These are phyloP conservation scores for Heterotilapia buettikoferi DNA, from an alignment of 2,113 vertebrate species.

Conservation along the genomic window DNA sequence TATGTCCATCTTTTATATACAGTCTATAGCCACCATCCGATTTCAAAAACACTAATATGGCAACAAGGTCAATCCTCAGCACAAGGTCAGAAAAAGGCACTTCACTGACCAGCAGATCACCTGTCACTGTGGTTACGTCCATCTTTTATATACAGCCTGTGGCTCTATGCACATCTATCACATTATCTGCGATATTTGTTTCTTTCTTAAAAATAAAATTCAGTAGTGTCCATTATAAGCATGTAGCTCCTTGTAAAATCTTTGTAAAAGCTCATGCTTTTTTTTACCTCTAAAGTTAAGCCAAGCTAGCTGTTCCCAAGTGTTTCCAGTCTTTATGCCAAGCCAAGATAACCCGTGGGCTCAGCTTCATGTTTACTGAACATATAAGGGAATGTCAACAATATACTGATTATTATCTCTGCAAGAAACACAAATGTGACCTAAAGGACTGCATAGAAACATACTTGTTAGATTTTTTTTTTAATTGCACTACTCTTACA, in stretches of 20 bases:
- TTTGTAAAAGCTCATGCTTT: not conserved
- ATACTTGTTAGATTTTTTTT: not conserved
- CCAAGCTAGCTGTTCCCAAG: not conserved
- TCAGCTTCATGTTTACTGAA: not conserved
- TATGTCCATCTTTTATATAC: not conserved
- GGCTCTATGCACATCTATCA: not conserved
- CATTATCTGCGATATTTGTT: not conserved
- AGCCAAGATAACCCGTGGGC: not conserved
- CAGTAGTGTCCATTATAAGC: not conserved
- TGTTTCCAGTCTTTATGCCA: not conserved
- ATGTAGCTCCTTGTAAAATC: not conserved
- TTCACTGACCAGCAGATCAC: not conserved
- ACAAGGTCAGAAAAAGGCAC: not conserved
- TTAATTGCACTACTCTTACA: not conserved
- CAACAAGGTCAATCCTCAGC: not conserved
- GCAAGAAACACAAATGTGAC: not conserved
- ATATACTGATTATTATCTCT: not conserved
- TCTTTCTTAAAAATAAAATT: not conserved
- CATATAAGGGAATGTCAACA: not conserved
- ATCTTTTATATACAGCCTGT: not conserved
- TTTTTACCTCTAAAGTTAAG: not conserved
- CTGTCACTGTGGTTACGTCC: not conserved
- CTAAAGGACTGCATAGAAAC: not conserved
- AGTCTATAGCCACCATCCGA: not conserved
- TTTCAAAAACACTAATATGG: not conserved